Conservation (phyloP, 92 coral and sea anemone genomes). For the Umimayanthus chanpuru region DNA sequence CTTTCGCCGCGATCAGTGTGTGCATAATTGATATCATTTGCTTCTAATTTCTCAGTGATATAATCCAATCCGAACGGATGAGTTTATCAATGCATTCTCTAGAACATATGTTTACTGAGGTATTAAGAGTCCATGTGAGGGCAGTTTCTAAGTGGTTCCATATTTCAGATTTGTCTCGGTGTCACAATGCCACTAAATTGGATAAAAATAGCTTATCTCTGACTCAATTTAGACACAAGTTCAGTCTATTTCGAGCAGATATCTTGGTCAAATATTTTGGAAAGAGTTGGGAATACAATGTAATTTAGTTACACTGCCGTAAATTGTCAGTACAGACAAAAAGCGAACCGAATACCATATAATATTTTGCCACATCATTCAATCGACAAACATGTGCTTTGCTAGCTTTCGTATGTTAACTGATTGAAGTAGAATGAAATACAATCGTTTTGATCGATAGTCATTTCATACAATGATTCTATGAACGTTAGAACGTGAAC, state of each 20-base stretch:
- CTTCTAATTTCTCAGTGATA: background rate
- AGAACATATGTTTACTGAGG: background rate
- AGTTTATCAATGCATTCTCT: background rate
- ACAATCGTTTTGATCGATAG: background rate
- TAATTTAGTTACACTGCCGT: background rate
- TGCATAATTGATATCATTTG: background rate
- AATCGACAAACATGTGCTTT: background rate
- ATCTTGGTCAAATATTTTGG: background rate
- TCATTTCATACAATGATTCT: no score
- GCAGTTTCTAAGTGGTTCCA: background rate
- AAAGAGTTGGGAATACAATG: background rate
- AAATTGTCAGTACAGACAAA: background rate
- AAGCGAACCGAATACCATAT: no score
- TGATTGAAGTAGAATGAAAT: background rate
- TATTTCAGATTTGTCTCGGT: background rate
- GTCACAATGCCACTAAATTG: background rate
- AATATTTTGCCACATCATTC: background rate
- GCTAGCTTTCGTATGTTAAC: background rate
- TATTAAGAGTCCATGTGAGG: background rate
- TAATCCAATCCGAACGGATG: background rate
- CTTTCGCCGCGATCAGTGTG: no score
- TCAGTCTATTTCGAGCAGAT: background rate
- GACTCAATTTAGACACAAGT: background rate
- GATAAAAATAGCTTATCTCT: background rate
- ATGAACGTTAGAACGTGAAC: background rate